A percentile compares a stretch with the other conserved stretches of the same genome.
Conservation (phyloP, 2,113 vertebrate genomes). For the Poicephalus gulielmi region DNA sequence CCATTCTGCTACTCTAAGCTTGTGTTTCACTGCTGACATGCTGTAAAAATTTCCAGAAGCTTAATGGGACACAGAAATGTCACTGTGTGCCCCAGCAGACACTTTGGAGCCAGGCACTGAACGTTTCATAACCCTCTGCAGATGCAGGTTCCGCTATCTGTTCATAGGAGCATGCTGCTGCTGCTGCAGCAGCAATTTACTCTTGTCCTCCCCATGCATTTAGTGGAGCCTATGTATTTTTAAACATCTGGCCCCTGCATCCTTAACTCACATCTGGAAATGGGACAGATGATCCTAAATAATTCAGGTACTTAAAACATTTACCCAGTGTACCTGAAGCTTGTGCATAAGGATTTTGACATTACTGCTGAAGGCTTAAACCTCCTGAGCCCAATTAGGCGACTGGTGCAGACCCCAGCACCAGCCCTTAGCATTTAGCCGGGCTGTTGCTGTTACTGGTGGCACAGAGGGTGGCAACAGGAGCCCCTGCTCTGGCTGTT, state of each 20-base stretch:
- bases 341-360: not conserved
- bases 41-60: not conserved
- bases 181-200: not conserved
- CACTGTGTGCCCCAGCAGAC: not conserved
- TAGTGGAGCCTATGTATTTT: not conserved
- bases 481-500: not conserved
- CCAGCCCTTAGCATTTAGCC: not conserved
- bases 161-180: not conserved
- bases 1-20: not conserved
- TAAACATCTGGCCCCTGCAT: not conserved
- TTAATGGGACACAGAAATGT: not conserved
- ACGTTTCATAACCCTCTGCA: not conserved
- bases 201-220: not conserved
- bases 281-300: not conserved
- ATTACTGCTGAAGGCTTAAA: not conserved
- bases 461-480: not conserved
- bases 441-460: not conserved
- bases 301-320: not conserved
- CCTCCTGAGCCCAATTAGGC: not conserved
- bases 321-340: not conserved
- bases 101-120: not conserved
- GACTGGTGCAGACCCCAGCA: not conserved
- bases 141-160: not conserved
- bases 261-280: not conserved
- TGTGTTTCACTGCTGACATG: not conserved